Conservation (phyloP, 1,140 invertebrate species). For the Habropoda laboriosa region DNA sequence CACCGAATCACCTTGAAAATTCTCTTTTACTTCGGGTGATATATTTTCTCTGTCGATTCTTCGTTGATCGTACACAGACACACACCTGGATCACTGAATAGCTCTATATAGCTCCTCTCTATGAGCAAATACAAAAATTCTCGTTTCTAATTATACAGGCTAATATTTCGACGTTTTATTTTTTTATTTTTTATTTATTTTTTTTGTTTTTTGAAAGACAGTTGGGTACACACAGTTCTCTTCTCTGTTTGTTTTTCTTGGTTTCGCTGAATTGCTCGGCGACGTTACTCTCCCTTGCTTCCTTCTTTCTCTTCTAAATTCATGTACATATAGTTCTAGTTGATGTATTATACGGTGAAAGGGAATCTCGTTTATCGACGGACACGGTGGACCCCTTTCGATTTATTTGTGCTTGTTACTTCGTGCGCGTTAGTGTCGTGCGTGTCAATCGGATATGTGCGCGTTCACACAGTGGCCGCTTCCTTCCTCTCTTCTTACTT, state of each 20-base stretch:
- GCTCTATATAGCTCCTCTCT: background rate
- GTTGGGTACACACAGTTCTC: slow-evolving; percentile 45
- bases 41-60: background rate
- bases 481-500: background rate
- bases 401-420: slow-evolving; percentile 39
- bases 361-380: background rate
- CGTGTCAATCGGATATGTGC: slow-evolving; percentile 39
- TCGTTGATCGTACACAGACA: slow-evolving; percentile 4
- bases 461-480: slow-evolving; percentile 10
- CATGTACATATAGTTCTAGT: background rate
- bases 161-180: slow-evolving; percentile 48
- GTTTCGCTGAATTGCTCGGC: background rate
- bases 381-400: slow-evolving; percentile 8
- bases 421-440: slow-evolving; percentile 42
- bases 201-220: slow-evolving; percentile 70
- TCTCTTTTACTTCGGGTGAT: background rate
- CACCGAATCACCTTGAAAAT: background rate
- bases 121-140: slow-evolving; percentile 25
- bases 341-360: background rate
- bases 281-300: background rate
- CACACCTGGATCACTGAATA: background rate
- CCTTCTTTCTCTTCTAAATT: background rate
- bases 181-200: too few relatives aligned
- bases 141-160: slow-evolving; percentile 7
- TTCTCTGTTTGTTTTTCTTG: background rate